Base-by-base conservation (phyloP, 2,888 invertebrate species). In the Heliconius hortense region DNA sequence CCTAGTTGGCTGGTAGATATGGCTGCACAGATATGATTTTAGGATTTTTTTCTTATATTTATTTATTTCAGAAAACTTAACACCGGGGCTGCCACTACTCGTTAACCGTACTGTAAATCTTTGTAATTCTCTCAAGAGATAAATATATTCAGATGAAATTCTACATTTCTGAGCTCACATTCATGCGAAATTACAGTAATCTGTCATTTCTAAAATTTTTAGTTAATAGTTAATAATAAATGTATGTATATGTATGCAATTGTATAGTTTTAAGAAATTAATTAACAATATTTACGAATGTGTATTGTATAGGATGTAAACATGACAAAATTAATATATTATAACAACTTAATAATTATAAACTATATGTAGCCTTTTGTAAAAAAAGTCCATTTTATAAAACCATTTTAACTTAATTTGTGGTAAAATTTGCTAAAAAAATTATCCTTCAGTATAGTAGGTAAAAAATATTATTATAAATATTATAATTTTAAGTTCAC, bases 251-350 rank as follows among this genome's bases (percentile, higher is more conserved):
- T 62, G 13, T 66, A n/a, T 64, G 64, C 39, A 39, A 24, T 56
- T 56, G 2, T 8, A 53, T 56, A 56, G n/a, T 56, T 43, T 8
- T 26, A 66, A 24, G 66, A 39, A 69, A 77, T 59, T 56, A 77
- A 72, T 76, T 67, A 43, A 18, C 7, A 71, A 53, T 74, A 67
- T 53, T 67, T 67, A 53, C 26, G 28, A 71, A 60, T 43, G 60
- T 59, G 24, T 71, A 76, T 62, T 74, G 39, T 62, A n/a, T 74
- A 21, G 7, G 48, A 62, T 59, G 71, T 63, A 66, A 56, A 75
- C 73, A 77, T 77, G 77, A 77, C 77, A 77, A 75, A 70, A 43
- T 64, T 66, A 66, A 66, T 43, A 43, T 43, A 64, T n/a, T 56
- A 10, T n/a, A 64, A 64, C 64, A 64, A 60, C 15, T 26, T 28